These are phyloP conservation scores for Calidris pygmaea DNA, from an alignment of 2,113 vertebrate species.

Conservation along the genomic window DNA sequence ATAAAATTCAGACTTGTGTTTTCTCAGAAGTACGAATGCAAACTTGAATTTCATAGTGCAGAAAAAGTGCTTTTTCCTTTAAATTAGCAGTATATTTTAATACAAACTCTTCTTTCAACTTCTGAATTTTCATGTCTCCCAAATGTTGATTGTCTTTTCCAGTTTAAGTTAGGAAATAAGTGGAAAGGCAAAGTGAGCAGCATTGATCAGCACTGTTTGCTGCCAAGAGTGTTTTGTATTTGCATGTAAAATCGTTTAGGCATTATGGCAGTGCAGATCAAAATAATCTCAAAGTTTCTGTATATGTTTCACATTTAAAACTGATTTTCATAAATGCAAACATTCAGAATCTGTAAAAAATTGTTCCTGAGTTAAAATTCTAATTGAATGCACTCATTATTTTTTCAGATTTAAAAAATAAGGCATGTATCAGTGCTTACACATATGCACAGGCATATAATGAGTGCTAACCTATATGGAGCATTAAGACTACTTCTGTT, in stretches of 20 bases:
- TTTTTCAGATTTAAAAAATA: constrained; percentile 17
- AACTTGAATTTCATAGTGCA: constrained; percentile 11
- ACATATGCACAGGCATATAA: background rate
- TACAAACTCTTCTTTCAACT: constrained; percentile 29
- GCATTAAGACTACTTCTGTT: constrained; percentile 41
- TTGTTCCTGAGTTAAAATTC: constrained; percentile 19
- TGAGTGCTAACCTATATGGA: background rate
- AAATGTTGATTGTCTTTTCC: constrained; percentile 54
- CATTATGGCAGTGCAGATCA: constrained; percentile 32
- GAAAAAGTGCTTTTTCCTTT: constrained; percentile 2
- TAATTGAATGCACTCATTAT: constrained; percentile 27
- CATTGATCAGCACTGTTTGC: background rate
- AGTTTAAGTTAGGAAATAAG: constrained; percentile 42
- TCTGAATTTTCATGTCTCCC: constrained; percentile 41
- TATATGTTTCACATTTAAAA: constrained; percentile 60
- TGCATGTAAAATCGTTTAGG: constrained; percentile 32
- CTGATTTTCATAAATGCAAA: constrained; percentile 58
- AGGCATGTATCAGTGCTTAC: background rate
- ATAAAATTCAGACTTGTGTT: constrained; percentile 56
- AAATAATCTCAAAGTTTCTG: constrained; percentile 58
- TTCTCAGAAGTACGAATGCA: constrained; percentile 37
- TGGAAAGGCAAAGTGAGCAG: constrained; percentile 35
- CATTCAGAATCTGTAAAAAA: constrained; percentile 29
- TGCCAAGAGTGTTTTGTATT: constrained; percentile 49
- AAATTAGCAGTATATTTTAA: constrained; percentile 49